phyloP scores from a whole-genome alignment of 2,888 invertebrate species.

The Synergus umbraculus region DNA sequence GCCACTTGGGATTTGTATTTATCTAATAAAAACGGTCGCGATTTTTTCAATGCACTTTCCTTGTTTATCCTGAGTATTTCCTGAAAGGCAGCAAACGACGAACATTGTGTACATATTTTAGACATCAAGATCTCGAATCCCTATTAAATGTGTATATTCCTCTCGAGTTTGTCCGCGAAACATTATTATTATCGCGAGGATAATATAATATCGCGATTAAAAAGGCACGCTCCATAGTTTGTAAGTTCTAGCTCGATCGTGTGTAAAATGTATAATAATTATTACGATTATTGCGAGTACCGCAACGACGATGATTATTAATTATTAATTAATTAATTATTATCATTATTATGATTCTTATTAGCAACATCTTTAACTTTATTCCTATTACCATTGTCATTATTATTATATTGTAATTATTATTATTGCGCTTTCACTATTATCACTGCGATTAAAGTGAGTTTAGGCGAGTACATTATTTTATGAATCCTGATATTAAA shows the following conservation, averaged over 20 bases:
- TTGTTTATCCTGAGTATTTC: constrained; percentile 43
- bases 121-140: constrained; percentile 49
- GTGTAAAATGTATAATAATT: constrained; percentile 74
- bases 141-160: constrained; percentile 47
- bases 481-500: constrained; percentile 65
- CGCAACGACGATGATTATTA: constrained; percentile 52
- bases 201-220: constrained; percentile 17
- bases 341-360: constrained; percentile 64
- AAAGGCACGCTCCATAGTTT: constrained; percentile 54
- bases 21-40: constrained; percentile 43
- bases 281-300: constrained; percentile 66
- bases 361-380: constrained; percentile 59
- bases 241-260: constrained; percentile 68
- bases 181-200: constrained; percentile 7
- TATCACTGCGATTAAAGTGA: constrained; percentile 56
- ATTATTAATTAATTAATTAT: constrained; percentile 51
- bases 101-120: constrained; percentile 62
- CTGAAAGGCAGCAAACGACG: constrained; percentile 43
- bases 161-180: constrained; percentile 3
- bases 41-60: constrained; percentile 30
- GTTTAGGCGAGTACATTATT: constrained; percentile 64
- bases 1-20: constrained; percentile 44
- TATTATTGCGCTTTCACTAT: constrained; percentile 55
- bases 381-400: constrained; percentile 50
- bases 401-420: constrained; percentile 57